Base-by-base conservation (phyloP, 2,797 vertebrate species). In the Gymnocypris eckloni region DNA sequence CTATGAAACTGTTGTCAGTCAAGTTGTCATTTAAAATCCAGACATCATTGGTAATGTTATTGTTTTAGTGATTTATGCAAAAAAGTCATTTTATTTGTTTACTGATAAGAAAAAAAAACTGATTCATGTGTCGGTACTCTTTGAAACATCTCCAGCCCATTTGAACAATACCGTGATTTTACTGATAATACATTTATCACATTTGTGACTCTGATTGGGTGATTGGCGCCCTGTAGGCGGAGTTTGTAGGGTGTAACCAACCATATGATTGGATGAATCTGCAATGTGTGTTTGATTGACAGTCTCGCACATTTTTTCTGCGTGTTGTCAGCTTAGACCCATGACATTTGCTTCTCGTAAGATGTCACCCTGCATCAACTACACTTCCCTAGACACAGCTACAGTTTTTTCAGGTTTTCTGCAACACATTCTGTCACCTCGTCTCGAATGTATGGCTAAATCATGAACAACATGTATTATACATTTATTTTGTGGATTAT, bases 211-310 rank as follows among this genome's bases (percentile, higher is more conserved):
- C 80, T 88, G 87, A 87, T 88, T 89, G 86, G 89, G 84, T 89
- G 87, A 89, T 84, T 91, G 87, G 84, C 88, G 80, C 91, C 89
- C 70, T 28, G 18, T 79, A 56, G 87, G 71, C 82, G 37, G 67
- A 56, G 69, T 89, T 92, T 83, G 50, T 2, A 89, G 86, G 86
- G 88, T 90, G 89, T 87, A 87, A 73, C 87, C 86, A 90, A 90
- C 84, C 18, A 90, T 88, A 89, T 90, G 89, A 89, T 84, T 88
- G 82, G 88, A 87, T 92, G 86, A 91, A 89, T 87, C 85, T 81
- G 54, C 18, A 39, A 90, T 67, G 87, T 81, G 22, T 15, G 22
- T 88, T 82, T 92, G 93, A 94, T 93, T 92, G 93, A 85, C 91
- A 90, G 90, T 86, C 89, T 75, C 78, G 81, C 89, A 76, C 86